phyloP scores from a whole-genome alignment of 2,888 invertebrate species.

The Philereme transversata region DNA sequence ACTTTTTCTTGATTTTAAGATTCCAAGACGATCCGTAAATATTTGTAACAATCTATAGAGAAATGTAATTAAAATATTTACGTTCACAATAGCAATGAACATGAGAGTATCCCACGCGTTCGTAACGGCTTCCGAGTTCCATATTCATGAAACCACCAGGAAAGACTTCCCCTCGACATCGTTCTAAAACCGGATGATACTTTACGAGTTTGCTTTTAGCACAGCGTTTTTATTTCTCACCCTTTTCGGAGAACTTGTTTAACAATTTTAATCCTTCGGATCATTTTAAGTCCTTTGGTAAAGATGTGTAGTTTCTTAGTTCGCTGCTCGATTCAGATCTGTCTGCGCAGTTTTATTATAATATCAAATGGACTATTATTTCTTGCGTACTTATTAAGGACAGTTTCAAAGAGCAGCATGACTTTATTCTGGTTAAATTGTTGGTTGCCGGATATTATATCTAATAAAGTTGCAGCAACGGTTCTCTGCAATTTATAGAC shows the following conservation, averaged over 20 bases:
- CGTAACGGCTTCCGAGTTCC: constrained; percentile 20
- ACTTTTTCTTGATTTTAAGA: no score
- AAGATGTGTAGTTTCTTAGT: no score
- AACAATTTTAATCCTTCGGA: not conserved
- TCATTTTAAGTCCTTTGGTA: no score
- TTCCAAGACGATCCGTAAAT: constrained; percentile 9
- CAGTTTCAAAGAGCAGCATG: no score
- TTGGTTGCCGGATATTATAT: no score
- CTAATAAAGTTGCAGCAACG: not conserved
- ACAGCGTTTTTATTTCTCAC: constrained; percentile 28
- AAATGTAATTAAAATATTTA: constrained; percentile 25
- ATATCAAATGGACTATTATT: no score
- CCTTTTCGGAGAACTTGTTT: constrained; percentile 10
- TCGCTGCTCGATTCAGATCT: no score
- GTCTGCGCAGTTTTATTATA: no score
- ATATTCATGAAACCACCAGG: constrained; percentile 37
- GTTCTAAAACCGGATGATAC: constrained; percentile 36
- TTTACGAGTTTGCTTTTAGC: constrained; percentile 39
- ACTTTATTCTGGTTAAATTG: no score
- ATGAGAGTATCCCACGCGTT: constrained; percentile 30
- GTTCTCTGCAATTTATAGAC: constrained; percentile 1
- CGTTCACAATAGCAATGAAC: constrained; percentile 19
- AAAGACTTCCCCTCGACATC: constrained; percentile 35
- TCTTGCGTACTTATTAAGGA: no score
- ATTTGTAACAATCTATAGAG: constrained; percentile 10